Evolutionary conservation across 2,888 invertebrate species (phyloP), one percentile per base, ranked within the genome.

Genomic region (Clanis bilineata): DNA sequence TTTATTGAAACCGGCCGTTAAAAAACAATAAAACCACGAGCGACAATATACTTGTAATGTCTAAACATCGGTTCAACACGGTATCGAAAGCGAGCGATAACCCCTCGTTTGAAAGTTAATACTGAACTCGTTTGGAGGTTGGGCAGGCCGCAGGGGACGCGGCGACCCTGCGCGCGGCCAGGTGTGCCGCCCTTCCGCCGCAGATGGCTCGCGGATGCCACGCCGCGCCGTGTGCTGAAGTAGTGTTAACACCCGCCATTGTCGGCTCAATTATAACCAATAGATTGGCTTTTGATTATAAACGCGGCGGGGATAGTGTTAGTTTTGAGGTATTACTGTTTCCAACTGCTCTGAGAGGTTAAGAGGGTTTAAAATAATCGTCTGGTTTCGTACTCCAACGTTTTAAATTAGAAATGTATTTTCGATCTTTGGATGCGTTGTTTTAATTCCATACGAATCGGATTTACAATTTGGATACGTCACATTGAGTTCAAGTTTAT

Each of bases 141-240:
- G 68, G 77, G 76, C 79, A 79, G 74, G 68, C 67, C 76, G 76
- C 79, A 79, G 74, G 68, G 65, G 71, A 69, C 77, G 81, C 72
- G 77, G 76, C 81, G 82, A 82, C 86, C 85, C 87, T 85, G 83
- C 85, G 84, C 78, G 79, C 76, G 67, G 80, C 89, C 90, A 88
- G 88, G 89, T 89, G 89, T 64, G 73, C 69, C 67, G 73, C 79
- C 83, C 80, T 83, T 81, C 82, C 85, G 79, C 72, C 72, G 83
- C 88, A 85, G 85, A 85, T 87, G 86, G 67, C 28, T 47, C 28
- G 47, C 28, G 7, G 47, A 15, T 47, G 51, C 51, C 41, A 7
- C n/a, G 41, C 36, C 36, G 36, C 36, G 36, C 41, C 44, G 12
- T 44, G 28, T 51, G 51, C 51, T 51, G 51, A 51, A 51, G 18